These are phyloP conservation scores for Tridacna gigas DNA, from an alignment of 2,888 invertebrate species.

Conservation along the genomic window DNA sequence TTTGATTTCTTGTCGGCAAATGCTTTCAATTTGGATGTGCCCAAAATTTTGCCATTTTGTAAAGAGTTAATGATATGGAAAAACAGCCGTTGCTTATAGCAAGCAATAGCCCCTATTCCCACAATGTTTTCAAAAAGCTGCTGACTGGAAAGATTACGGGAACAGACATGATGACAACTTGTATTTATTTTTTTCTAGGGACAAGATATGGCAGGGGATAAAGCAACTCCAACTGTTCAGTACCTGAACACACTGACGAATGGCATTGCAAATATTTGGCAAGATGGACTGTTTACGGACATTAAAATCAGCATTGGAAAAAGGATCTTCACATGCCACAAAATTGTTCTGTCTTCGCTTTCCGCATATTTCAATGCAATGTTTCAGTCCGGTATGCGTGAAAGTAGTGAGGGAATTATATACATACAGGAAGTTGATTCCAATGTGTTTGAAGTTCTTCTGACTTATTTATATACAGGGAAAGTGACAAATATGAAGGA, in stretches of 20 bases:
- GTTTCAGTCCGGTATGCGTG: slow-evolving; percentile 68
- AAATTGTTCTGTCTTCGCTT: slow-evolving; percentile 64
- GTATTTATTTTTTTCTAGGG: neutral
- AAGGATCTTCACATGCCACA: slow-evolving; percentile 65
- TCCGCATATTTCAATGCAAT: slow-evolving; percentile 68
- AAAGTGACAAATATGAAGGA: slow-evolving; percentile 90
- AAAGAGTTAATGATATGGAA: no score
- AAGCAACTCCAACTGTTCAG: neutral
- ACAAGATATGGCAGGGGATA: neutral
- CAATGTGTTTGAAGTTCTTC: slow-evolving; percentile 90
- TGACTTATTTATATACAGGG: slow-evolving; percentile 93
- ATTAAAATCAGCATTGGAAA: slow-evolving; percentile 62
- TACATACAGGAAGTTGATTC: slow-evolving; percentile 87
- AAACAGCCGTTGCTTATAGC: neutral
- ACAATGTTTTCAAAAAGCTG: slow-evolving; percentile 1
- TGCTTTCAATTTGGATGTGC: no score
- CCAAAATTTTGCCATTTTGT: no score
- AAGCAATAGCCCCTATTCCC: neutral
- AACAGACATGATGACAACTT: no score
- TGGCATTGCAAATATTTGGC: slow-evolving; percentile 63
- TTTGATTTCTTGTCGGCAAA: no score
- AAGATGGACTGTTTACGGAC: slow-evolving; percentile 62
- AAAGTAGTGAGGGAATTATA: slow-evolving; percentile 63
- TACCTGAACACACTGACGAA: slow-evolving; percentile 63
- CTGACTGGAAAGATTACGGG: no score